phyloP scores from a whole-genome alignment of 1,140 invertebrate genomes.

The Choristoneura fumiferana region DNA sequence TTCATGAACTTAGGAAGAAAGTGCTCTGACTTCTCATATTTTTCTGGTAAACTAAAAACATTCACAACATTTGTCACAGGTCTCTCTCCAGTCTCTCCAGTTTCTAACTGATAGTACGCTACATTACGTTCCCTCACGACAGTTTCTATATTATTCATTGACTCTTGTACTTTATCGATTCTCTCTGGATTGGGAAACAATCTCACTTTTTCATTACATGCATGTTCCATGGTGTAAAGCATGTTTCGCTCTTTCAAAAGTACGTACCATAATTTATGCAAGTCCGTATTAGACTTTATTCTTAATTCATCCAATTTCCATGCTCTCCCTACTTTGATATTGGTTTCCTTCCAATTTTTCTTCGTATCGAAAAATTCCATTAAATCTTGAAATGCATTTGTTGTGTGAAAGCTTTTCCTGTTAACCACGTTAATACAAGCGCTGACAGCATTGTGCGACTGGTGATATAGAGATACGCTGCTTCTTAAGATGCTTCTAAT shows the following conservation, averaged over 20 bases:
- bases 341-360: constrained; percentile 90
- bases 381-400: constrained; percentile 71
- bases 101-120: constrained; percentile 95
- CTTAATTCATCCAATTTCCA: constrained; percentile 96
- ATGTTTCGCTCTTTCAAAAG: constrained; percentile 98
- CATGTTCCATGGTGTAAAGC: constrained; percentile 97
- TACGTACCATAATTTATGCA: constrained; percentile 99
- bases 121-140: constrained; percentile 95
- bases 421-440: constrained; percentile 13
- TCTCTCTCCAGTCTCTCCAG: constrained; percentile 89
- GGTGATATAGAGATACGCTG: constrained; percentile 21
- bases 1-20: constrained; percentile 74
- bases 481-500: constrained; percentile 28
- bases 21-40: constrained; percentile 63
- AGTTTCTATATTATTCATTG: constrained; percentile 96
- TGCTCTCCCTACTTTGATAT: constrained; percentile 90
- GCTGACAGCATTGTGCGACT: constrained; percentile 31
- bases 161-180: constrained; percentile 96
- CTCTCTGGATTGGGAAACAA: constrained; percentile 97
- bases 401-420: constrained; percentile 63
- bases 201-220: constrained; percentile 83
- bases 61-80: constrained; percentile 80
- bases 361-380: constrained; percentile 97
- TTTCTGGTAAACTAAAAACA: constrained; percentile 80
- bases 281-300: constrained; percentile 96